Evolutionary conservation across 2,797 vertebrate species (phyloP), one percentile per base, ranked within the genome.

Genomic region (Acanthis flammea): DNA sequence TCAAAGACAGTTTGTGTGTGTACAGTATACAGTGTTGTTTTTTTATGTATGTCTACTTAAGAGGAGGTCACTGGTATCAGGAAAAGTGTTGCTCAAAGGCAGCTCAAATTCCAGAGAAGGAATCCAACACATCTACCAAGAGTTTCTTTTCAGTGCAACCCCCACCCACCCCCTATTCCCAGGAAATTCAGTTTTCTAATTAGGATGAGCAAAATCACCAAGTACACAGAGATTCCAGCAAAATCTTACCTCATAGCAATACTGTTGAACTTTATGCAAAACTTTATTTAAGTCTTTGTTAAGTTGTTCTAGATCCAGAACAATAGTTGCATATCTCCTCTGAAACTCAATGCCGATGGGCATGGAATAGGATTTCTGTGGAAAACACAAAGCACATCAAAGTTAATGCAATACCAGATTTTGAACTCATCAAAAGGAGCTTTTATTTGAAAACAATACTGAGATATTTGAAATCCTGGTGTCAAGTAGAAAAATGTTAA

Each of bases 281-380:
- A 99, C 99, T 97, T 99, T 99, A 97, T 99, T 99, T 50, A 99
- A 98, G 93, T 99, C 99, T 97, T 99, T 99, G 95, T 99, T 99
- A 50, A 99, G 98, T 82, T 99, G 99, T 67, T 99, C 99, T 85
- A 99, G 98, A 76, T 99, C 99, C 41, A 99, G 98, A 71, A 99
- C 99, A 19, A 98, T 99, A 76, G 99, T 99, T 41, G 99, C 99
- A 1, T 99, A 99, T 93, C 99, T 98, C 95, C 99, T 99, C 97
- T 99, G 99, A 97, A 99, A 99, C 84, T 99, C 99, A 54, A 99
- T 97, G 88, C 98, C 94, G 23, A 99, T 99, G 4, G 98, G 98
- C 98, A 99, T 97, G 28, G 99, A 99, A 91, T 99, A 99, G 1
- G 99, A 99, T 97, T 99, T 99, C 99, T 99, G 96, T 88, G 70